Percentiles rank a stretch among this genome's conserved stretches.
Conservation (phyloP, 2,888 invertebrate species). For the Dryadula phaetusa region DNA sequence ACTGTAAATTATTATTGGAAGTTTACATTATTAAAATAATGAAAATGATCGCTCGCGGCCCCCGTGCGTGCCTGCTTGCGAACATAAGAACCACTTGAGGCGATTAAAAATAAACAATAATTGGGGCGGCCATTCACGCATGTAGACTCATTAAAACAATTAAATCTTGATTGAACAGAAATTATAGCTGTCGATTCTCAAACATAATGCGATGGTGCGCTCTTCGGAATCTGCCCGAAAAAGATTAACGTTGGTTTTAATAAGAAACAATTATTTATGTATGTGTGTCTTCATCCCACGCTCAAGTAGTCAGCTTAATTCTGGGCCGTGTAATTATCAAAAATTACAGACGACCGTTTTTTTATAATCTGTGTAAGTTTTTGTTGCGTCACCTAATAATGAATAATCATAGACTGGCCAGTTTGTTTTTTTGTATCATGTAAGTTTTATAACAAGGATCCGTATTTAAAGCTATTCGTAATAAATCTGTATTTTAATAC, state of each 20-base stretch:
- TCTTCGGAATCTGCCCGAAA: constrained; percentile 79
- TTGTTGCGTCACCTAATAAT: constrained; percentile 54
- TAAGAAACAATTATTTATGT: constrained; percentile 83
- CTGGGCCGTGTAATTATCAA: constrained; percentile 80
- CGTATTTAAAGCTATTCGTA: not conserved
- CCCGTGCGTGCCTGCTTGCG: constrained; percentile 82
- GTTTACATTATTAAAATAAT: constrained; percentile 85
- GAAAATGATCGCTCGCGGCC: constrained; percentile 82
- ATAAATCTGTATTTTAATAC: too few species aligned
- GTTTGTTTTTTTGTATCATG: constrained; percentile 27
- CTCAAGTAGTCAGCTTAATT: constrained; percentile 75
- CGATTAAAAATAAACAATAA: constrained; percentile 85
- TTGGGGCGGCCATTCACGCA: constrained; percentile 84
- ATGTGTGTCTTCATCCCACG: constrained; percentile 79
- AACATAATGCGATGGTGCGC: constrained; percentile 80
- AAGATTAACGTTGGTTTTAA: constrained; percentile 84
- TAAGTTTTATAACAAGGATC: constrained; percentile 8
- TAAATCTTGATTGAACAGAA: constrained; percentile 85
- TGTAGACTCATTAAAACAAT: constrained; percentile 84
- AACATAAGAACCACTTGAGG: constrained; percentile 83
- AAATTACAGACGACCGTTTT: constrained; percentile 79
- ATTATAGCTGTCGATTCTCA: constrained; percentile 85
- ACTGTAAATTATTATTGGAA: constrained; percentile 84
- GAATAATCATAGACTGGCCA: constrained; percentile 33
- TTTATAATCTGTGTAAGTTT: constrained; percentile 67